phyloP scores from a whole-genome alignment of 2,797 vertebrate species.

The Myotis myotis region DNA sequence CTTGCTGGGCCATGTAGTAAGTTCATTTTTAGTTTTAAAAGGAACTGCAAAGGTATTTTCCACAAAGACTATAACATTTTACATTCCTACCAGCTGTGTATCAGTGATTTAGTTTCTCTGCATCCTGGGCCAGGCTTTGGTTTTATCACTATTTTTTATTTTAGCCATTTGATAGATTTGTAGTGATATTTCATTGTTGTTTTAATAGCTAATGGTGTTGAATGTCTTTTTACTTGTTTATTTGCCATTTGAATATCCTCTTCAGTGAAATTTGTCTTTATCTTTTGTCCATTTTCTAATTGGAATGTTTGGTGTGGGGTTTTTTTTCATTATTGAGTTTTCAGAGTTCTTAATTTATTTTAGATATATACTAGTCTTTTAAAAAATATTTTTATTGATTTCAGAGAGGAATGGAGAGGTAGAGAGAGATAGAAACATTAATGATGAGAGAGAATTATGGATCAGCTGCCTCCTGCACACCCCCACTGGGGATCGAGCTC shows the following conservation, averaged over 20 bases:
- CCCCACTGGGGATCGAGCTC: too few species aligned
- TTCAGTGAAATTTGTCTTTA: not conserved
- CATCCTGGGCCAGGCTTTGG: not conserved
- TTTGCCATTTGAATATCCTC: not conserved
- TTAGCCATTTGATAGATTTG: not conserved
- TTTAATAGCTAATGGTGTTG: not conserved
- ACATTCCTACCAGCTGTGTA: not conserved
- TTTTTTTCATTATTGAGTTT: not conserved
- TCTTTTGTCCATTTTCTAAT: constrained; percentile 7
- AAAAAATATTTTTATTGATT: not conserved
- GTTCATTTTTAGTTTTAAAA: constrained; percentile 36
- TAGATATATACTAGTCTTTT: not conserved
- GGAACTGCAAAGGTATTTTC: not conserved
- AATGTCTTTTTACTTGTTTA: not conserved
- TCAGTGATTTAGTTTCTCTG: not conserved
- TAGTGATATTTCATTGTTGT: not conserved
- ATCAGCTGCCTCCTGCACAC: too few species aligned
- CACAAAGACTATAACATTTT: not conserved
- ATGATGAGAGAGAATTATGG: too few species aligned
- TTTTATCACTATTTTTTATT: not conserved
- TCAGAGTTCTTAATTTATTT: constrained; percentile 6
- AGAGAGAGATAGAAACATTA: too few species aligned
- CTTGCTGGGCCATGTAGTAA: not conserved
- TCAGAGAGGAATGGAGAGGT: too few species aligned
- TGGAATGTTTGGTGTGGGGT: not conserved